These are phyloP conservation scores for Anarsia innoxiella DNA, from an alignment of 2,888 invertebrate genomes.

Conservation along the genomic window DNA sequence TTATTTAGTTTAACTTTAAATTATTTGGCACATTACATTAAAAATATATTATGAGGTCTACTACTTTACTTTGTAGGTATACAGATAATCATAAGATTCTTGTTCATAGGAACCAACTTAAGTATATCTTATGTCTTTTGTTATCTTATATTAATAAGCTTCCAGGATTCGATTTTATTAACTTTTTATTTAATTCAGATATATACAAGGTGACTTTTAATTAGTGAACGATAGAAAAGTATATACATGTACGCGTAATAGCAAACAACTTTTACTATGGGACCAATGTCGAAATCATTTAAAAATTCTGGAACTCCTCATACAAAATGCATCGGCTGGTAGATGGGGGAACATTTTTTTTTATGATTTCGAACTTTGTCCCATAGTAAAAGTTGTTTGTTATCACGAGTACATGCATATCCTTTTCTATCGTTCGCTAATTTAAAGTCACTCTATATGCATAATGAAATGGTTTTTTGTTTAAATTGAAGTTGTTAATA, in stretches of 20 bases:
- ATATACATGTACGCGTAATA: background rate
- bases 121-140: conserved; percentile 3
- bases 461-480: background rate
- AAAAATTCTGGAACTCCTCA: no score
- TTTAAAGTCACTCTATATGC: background rate
- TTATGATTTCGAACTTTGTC: no score
- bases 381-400: background rate
- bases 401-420: background rate
- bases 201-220: background rate
- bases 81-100: conserved; percentile 18
- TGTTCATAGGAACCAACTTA: conserved; percentile 15
- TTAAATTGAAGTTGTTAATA: background rate
- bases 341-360: no score
- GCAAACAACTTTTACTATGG: background rate
- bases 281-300: background rate
- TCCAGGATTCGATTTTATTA: background rate
- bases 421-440: background rate
- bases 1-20: background rate
- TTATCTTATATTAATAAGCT: conserved; percentile 3
- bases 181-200: background rate
- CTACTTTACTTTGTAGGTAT: conserved; percentile 7
- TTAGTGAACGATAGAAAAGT: background rate
- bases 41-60: conserved; percentile 9
- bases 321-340: no score
- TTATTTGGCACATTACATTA: conserved; percentile 6